These are phyloP conservation scores for Phyllostomus discolor DNA, from an alignment of 2,113 vertebrate genomes.

Conservation along the genomic window DNA sequence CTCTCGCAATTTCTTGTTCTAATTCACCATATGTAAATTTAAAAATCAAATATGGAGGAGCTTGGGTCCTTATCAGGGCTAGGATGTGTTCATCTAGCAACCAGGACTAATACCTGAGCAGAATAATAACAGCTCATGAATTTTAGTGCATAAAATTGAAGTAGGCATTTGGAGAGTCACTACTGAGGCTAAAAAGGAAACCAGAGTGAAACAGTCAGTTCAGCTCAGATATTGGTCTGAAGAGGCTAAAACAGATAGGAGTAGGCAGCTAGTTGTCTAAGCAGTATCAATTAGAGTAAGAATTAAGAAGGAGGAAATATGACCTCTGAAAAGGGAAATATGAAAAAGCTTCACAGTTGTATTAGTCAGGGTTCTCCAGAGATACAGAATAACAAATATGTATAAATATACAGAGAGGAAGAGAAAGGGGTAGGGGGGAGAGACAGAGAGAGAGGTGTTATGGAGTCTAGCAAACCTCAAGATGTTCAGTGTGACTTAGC, in stretches of 20 bases:
- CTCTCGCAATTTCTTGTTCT: not conserved
- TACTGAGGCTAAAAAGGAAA: not conserved
- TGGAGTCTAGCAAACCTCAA: not conserved
- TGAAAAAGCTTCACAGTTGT: not conserved
- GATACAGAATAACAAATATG: not conserved
- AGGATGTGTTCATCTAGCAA: not conserved
- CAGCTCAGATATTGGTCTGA: not conserved
- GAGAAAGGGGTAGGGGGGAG: fast-evolving
- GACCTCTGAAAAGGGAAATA: not conserved
- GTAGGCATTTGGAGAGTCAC: not conserved
- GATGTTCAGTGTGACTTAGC: not conserved
- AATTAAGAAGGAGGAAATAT: not conserved
- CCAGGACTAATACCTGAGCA: not conserved
- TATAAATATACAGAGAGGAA: not conserved
- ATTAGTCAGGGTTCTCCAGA: not conserved
- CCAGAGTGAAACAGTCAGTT: not conserved
- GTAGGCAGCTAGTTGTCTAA: not conserved
- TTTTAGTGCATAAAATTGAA: not conserved
- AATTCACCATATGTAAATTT: not conserved
- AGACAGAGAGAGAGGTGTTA: not conserved
- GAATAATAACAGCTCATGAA: not conserved
- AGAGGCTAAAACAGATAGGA: not conserved
- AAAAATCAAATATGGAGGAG: not conserved
- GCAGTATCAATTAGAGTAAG: not conserved
- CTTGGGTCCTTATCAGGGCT: not conserved